Evolutionary conservation across 2,888 invertebrate species (phyloP), one percentile per base, ranked within the genome.

Genomic region (Microctonus hyperodae): DNA sequence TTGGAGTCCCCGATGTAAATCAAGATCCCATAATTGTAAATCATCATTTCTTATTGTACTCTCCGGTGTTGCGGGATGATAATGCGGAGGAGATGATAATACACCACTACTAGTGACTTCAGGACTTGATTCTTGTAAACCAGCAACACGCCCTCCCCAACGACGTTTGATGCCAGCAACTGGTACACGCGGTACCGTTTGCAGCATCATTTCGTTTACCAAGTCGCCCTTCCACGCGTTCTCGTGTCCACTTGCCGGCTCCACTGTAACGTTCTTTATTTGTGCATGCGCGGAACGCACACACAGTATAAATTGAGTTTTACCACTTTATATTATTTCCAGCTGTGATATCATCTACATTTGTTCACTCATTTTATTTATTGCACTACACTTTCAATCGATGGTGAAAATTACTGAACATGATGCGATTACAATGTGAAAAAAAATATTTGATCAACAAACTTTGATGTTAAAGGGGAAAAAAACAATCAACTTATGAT

Each of bases 11-110:
- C 79, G 73, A 63, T 88, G 88, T 63, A 89, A 81, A 79, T 90
- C 89, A 79, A 90, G 81, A 78, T 93, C 92, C 94, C 94, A 95
- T 74, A 94, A 87, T 80, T 94, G 94, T 73, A 73, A 44, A 44
- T 70, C 69, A 16, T 73, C 73, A 61, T 69, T 68, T 75, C 92
- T 92, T 22, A 92, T 90, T 74, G 92, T 92, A 73, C 89, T 89
- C 73, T 92, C 86, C 58, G 92, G 91, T 71, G 91, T 90, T 72
- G 90, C 90, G 58, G 92, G 91, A 76, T 90, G 88, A 84, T 92
- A 87, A 71, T 91, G 90, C 58, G 92, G 85, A 20, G 91, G 87
- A 55, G 92, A 92, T 60, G 93, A 93, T 37, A 83, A 68, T 0
- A 80, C 81, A 2, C 81, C 81, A 65, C 83, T 83, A 73, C 83